Conservation (phyloP, 2,113 vertebrate species). For the Chaetorhynchus papuensis region DNA sequence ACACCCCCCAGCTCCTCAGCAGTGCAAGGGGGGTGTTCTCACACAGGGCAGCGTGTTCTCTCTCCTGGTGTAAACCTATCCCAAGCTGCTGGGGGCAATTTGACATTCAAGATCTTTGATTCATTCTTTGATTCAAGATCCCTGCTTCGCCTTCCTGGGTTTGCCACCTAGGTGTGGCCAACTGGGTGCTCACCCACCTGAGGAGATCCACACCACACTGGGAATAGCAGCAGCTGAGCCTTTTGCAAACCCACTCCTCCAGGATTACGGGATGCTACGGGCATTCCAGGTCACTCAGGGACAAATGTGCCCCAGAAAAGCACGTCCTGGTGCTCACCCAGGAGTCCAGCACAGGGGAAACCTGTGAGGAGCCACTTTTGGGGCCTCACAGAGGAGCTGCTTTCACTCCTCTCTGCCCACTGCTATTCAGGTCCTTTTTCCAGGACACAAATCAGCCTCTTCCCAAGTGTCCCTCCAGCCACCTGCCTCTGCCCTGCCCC, state of each 20-base stretch:
- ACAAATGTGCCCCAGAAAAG: background rate
- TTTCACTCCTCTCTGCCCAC: background rate
- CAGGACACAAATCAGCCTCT: background rate
- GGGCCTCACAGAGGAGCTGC: background rate
- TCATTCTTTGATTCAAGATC: background rate
- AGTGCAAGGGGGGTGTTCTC: background rate
- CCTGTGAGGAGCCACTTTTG: background rate
- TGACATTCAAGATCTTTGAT: too few species aligned
- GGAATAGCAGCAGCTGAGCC: background rate
- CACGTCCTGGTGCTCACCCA: background rate
- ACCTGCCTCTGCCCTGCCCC: background rate
- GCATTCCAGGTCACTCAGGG: background rate
- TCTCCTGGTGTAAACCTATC: background rate
- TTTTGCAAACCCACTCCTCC: background rate
- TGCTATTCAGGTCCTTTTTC: fast-evolving
- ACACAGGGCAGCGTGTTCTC: background rate
- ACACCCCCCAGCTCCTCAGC: background rate
- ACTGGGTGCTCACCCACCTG: background rate
- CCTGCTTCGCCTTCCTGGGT: too few species aligned
- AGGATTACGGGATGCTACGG: fast-evolving
- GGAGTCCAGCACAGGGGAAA: background rate
- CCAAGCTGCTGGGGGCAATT: background rate
- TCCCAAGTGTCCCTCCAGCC: background rate
- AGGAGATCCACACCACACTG: background rate
- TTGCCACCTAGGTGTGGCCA: background rate